A percentile compares a stretch with the other conserved stretches of the same genome.
Conservation (phyloP, 35 echinoderm and acorn worm species). For the Ptychodera flava region DNA sequence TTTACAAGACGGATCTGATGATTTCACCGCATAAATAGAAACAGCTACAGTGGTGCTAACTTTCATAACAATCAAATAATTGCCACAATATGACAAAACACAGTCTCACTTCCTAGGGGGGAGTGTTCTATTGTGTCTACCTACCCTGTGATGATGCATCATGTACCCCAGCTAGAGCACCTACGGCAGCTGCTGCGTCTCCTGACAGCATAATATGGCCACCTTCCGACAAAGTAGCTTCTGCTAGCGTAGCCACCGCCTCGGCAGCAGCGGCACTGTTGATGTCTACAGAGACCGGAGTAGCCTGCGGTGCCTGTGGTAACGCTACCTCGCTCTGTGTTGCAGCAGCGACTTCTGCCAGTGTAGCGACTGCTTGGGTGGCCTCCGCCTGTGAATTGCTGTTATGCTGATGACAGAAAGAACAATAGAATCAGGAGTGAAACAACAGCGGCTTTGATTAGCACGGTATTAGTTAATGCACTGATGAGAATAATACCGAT, state of each 20-base stretch:
- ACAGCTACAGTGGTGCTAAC: too few species aligned
- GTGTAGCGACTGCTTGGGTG: conserved; percentile 72
- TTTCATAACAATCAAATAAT: too few species aligned
- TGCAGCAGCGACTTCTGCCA: conserved; percentile 69
- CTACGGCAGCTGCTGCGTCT: neutral
- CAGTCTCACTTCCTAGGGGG: too few species aligned
- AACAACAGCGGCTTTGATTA: too few species aligned
- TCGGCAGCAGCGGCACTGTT: conserved; percentile 39
- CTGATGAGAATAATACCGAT: too few species aligned
- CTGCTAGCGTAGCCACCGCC: conserved; percentile 54
- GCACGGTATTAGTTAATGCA: too few species aligned
- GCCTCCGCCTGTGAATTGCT: conserved; percentile 38
- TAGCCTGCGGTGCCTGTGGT: conserved; percentile 50
- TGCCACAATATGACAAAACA: too few species aligned
- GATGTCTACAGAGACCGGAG: conserved; percentile 51
- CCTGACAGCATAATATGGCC: conserved; percentile 73
- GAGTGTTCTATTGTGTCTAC: too few species aligned
- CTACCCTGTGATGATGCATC: neutral
- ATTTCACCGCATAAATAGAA: too few species aligned
- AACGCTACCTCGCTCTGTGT: conserved; percentile 36
- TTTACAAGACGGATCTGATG: too few species aligned
- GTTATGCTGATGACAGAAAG: neutral
- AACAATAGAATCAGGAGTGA: too few species aligned
- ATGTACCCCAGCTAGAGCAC: neutral
- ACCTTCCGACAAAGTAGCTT: conserved; percentile 68